Evolutionary conservation across 2,113 vertebrate genomes (phyloP), one percentile per base, ranked within the genome.

Genomic region (Odontophorus gujanensis): DNA sequence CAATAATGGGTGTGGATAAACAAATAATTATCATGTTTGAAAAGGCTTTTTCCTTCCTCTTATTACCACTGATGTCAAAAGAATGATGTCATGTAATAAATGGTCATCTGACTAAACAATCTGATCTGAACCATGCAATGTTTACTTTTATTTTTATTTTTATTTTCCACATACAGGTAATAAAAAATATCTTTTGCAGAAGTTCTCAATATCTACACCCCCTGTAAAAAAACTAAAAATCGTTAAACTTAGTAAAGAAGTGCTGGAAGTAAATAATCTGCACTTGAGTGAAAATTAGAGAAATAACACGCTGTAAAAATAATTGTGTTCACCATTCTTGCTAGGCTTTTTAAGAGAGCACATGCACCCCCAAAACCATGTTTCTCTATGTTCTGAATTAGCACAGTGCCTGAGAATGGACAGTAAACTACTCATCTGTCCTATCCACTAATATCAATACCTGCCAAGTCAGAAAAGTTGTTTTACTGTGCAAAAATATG

Each of bases 121-220:
- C 43, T 74, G 9, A 53, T 48, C 9, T 32, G 40, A 75, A 74
- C 13, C 21, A 15, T 11, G 25, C 0, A 0, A 21, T 0, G 0
- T 14, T 51, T 51, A 5, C 21, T 25, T 50, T 50, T 9, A 58
- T 63, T 85, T 53, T 32, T 21, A 63, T 85, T 48, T 34, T 30
- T 18, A 30, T 88, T 85, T 81, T 61, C 9, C 15, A 34, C 22
- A 22, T 75, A 17, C 28, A 71, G 12, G 14, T 69, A 16, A 55
- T 50, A 53, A 2, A 50, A 43, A 81, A 74, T 36, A 1, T 69
- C 9, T 42, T 34, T 12, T 67, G 24, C 53, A 73, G 53, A 68
- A 43, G 30, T 72, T 47, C 13, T 59, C 15, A 40, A 47, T n/a
- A 25, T 43, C 20, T 61, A 19, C 6, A 51, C 19, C 13, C 18